Evolutionary conservation across 1,140 invertebrate genomes (phyloP).

Genomic region (Meloidogyne hapla): DNA sequence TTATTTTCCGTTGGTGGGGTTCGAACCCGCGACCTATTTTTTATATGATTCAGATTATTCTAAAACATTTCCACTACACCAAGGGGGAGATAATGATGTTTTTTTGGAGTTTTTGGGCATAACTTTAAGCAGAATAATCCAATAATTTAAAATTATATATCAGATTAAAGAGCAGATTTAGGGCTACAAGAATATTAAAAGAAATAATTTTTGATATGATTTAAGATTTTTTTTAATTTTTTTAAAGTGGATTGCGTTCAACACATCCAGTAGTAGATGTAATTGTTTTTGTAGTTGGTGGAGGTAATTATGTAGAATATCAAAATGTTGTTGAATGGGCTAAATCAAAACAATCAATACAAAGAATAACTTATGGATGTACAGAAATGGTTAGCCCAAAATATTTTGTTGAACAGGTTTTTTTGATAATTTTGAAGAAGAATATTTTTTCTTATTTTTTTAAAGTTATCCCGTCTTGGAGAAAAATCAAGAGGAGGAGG

Average conservation of each 20-base stretch:
- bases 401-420: constrained; percentile 37
- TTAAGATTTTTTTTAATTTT: no score
- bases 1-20: not conserved
- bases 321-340: constrained; percentile 94
- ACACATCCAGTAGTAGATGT: constrained; percentile 57
- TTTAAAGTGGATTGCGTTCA: constrained; percentile 29
- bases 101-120: no score
- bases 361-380: constrained; percentile 84
- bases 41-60: not conserved
- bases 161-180: no score
- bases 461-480: not conserved
- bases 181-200: no score
- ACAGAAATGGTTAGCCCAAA: constrained; percentile 42
- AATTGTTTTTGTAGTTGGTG: constrained; percentile 91
- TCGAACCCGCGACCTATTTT: not conserved
- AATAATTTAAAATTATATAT: no score
- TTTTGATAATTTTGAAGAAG: not conserved
- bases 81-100: no score
- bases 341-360: constrained; percentile 72
- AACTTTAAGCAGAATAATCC: no score
- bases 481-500: not conserved
- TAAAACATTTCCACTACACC: not conserved
- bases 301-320: constrained; percentile 98
- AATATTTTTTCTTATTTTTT: not conserved
- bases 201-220: not conserved